Evolutionary conservation across 2,797 vertebrate genomes (phyloP), one percentile per base, ranked within the genome.

Genomic region (Sciurus carolinensis): DNA sequence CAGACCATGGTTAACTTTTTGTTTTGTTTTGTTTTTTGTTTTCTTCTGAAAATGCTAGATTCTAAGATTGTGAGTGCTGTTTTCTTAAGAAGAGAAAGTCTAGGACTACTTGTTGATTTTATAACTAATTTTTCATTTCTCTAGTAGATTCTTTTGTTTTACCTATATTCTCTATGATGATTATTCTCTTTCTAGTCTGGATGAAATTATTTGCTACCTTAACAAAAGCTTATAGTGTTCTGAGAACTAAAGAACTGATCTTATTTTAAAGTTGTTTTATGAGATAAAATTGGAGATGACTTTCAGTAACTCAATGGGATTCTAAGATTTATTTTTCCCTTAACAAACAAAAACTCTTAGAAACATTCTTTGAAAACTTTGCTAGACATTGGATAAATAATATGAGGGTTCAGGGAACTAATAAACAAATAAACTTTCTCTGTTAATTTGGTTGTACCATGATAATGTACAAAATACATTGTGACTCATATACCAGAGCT

Each of bases 241-340:
- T 91, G n/a, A 92, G 18, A 86, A 59, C 2, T 88, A 84, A 85
- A 95, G n/a, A 82, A 88, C 3, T 75, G 22, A 87, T 92, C 18
- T 90, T 87, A 84, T 28, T 85, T 71, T 76, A 89, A 97, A 95
- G 33, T 72, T 93, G 12, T 79, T 87, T 92, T 57, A 57, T 28
- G 17, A 91, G 33, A 57, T 85, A 93, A 84, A 90, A 93, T 71
- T 96, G 42, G 33, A 47, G 39, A 33, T 87, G 87, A 62, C 44
- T 96, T 96, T 94, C 54, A 76, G 26, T 30, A 88, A 93, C n/a
- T 96, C 39, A 67, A 17, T 42, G 33, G 64, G 82, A 93, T 79
- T 11, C n/a, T 75, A 36, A 88, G 17, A 82, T 91, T 64, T 67
- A 33, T 87, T 92, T 82, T 93, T 93, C 36, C 59, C 11, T 52